Base-by-base conservation (phyloP, 2,113 vertebrate genomes). In the Spea bombifrons region DNA sequence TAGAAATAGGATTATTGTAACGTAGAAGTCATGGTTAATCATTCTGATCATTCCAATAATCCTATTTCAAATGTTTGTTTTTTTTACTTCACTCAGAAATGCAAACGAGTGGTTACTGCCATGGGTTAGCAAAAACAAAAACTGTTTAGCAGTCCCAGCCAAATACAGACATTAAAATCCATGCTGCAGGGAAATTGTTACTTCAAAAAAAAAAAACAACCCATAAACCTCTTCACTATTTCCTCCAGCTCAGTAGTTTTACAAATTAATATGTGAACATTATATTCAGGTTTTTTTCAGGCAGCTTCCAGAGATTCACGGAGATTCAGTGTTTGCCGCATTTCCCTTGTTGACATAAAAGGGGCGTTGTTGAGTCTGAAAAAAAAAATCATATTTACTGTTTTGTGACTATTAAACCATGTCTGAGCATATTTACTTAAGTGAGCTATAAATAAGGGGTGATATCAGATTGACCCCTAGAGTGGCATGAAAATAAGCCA, bases 321-420 rank as follows among this genome's bases (percentile, higher is more conserved):
- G 92, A 8, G 92, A 90, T 86, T 93, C 92, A 0, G 87, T 89
- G 88, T 87, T 89, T 2, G 90, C 73, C 78, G 88, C 90, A 0
- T 84, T 92, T 89, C 92, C 91, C 87, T 93, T 93, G 90, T 91
- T 93, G 87, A 93, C 91, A 52, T 92, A 92, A 84, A 93, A 93
- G 0, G 92, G 91, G 65, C 92, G 88, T 82, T 92, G 91, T 81
- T 92, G 91, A 64, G 90, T 88, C 92, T 93, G 90, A 15, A 73
- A 82, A 43, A 76, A 65, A 87, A 66, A 90, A 0, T 66, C 17
- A 49, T 52, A 75, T 75, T 50, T 66, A 75, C 66, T 66, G 47
- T 75, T 75, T 52, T 47, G 1, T 50, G 73, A 65, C 13, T 48
- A 49, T 30, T 30, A 30, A 30, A 30, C 30, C 30, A 30, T 30